Conservation (phyloP, 2,113 vertebrate species). For the Vanacampus margaritifer region DNA sequence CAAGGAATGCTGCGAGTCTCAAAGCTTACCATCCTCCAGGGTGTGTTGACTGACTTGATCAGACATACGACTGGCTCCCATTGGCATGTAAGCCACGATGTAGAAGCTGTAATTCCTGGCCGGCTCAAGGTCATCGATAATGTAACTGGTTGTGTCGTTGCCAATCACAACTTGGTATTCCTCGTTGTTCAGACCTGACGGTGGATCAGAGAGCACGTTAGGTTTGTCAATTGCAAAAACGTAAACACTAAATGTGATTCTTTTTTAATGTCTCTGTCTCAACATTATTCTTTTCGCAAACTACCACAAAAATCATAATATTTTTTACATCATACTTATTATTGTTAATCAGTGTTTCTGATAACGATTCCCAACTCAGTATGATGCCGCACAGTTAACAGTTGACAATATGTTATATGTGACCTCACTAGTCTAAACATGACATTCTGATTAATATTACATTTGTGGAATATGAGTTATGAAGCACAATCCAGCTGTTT, state of each 20-base stretch:
- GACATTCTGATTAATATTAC: too few species aligned
- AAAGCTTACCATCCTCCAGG: conserved; percentile 88
- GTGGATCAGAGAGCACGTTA: conserved; percentile 15
- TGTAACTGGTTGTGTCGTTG: conserved; percentile 94
- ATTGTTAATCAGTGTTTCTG: background rate
- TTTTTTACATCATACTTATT: background rate
- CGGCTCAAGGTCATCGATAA: conserved; percentile 92
- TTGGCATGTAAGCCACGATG: conserved; percentile 96
- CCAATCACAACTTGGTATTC: conserved; percentile 97
- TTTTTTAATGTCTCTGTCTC: background rate
- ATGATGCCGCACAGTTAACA: too few species aligned
- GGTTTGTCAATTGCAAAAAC: background rate
- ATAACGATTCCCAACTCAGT: too few species aligned
- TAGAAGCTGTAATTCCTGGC: conserved; percentile 97
- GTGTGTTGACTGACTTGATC: conserved; percentile 91
- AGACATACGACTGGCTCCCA: conserved; percentile 98
- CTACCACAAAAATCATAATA: background rate
- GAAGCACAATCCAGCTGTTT: too few species aligned
- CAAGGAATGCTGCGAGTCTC: conserved; percentile 43
- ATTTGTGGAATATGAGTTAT: too few species aligned
- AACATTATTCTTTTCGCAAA: background rate
- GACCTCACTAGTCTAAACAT: too few species aligned
- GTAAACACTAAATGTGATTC: background rate
- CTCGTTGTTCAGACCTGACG: conserved; percentile 92
- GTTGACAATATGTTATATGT: too few species aligned